phyloP scores from a whole-genome alignment of 2,797 vertebrate species.

The Sebastiscus tertius region DNA sequence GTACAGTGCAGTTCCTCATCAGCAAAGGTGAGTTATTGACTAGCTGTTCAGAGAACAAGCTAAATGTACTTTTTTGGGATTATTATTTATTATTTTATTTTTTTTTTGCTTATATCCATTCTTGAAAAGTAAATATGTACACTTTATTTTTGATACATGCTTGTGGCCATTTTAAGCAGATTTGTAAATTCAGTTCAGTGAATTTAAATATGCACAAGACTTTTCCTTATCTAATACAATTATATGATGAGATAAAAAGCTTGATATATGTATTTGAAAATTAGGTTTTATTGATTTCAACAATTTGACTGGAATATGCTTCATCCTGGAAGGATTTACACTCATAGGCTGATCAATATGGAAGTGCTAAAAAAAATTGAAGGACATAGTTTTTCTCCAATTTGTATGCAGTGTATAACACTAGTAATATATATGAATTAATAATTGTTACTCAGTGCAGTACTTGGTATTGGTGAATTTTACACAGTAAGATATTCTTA shows the following conservation, averaged over 20 bases:
- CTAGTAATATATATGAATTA: background rate
- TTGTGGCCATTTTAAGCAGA: background rate
- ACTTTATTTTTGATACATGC: background rate
- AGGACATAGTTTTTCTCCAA: background rate
- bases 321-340: background rate
- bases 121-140: background rate
- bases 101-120: background rate
- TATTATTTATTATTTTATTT: background rate
- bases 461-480: background rate
- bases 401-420: background rate
- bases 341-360: background rate
- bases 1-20: conserved; percentile 98
- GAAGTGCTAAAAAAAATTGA: background rate
- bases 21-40: conserved; percentile 89
- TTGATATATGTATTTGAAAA: background rate
- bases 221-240: background rate
- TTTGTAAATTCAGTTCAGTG: background rate
- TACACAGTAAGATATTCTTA: too few relatives aligned
- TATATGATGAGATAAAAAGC: background rate
- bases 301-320: background rate
- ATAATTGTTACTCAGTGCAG: background rate
- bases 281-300: background rate
- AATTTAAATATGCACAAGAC: background rate
- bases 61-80: background rate
- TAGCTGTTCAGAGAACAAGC: background rate